Base-by-base conservation (phyloP, 1,140 invertebrate species). In the Batillaria attramentaria region DNA sequence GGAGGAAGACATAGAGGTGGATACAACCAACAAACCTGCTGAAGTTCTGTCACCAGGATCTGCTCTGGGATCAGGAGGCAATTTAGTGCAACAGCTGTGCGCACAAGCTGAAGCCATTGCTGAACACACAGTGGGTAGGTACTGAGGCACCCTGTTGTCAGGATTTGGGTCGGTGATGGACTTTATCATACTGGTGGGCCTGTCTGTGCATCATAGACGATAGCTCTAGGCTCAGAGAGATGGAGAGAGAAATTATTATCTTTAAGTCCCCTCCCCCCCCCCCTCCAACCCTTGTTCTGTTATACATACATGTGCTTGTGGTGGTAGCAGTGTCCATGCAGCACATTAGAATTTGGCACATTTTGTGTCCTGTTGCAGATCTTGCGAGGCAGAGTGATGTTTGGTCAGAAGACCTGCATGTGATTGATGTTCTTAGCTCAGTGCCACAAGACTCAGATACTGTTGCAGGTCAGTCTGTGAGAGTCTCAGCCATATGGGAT, bases 101-200 rank as follows among this genome's bases (percentile, higher is more conserved):
- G 81, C 75, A 31, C 73, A 72, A 62, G 81, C 81, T 1, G 81
- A 83, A 39, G 81, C 74, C 31, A 74, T 83, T 35, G 81, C 80
- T 20, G 81, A 83, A 69, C 79, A 78, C 5, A 80, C 81, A 37
- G 57, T 83, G 50, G 81, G 81, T 83, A 28, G 75, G 78, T 78
- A n/a, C n/a, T n/a, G n/a, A n/a, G n/a, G 57, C 31, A 33, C 16
- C 13, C 31, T 33, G 20, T 31, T 33, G 62, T 4, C 31, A 13
- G 57, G 6, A 5, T n/a, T 20, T 4, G 4, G 6, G 8, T n/a
- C 24, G 57, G 6, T 6, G 24, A 31, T 60, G 31, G 6, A 60
- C 24, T 5, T 31, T 5, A 6, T 60, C 4, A 31, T 8, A 31
- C 4, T 60, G 24, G 57, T 60, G 31, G 24, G 57, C 24, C 6